These are phyloP conservation scores for Harpagoxenus sublaevis DNA, from an alignment of 2,888 invertebrate species.

Conservation along the genomic window DNA sequence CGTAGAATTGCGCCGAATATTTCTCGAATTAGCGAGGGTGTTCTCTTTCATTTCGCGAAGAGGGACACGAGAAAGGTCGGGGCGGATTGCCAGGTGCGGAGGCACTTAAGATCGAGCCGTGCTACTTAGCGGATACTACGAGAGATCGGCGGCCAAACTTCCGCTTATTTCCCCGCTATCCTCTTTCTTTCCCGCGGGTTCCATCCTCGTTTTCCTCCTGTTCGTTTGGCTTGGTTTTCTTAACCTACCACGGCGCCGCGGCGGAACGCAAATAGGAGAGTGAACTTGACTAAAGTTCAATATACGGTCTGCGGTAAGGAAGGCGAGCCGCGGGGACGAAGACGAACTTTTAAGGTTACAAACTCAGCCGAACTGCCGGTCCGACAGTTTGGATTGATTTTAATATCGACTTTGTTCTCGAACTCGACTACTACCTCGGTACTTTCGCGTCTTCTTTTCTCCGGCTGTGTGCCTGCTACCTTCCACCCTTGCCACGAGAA, in stretches of 20 bases:
- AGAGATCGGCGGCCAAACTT: conserved; percentile 69
- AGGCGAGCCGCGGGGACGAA: conserved; percentile 31
- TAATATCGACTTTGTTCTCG: conserved; percentile 85
- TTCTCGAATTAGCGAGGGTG: conserved; percentile 12
- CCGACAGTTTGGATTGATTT: conserved; percentile 84
- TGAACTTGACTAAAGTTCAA: conserved; percentile 84
- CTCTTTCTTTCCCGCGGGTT: conserved; percentile 53
- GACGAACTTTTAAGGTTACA: conserved; percentile 80
- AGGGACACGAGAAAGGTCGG: conserved; percentile 23
- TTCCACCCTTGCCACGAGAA: conserved; percentile 7
- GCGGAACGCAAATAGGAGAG: conserved; percentile 82
- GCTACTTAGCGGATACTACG: conserved; percentile 72
- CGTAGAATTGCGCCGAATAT: conserved; percentile 20
- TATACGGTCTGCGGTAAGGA: conserved; percentile 72
- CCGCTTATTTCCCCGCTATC: conserved; percentile 65
- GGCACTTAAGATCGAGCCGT: conserved; percentile 54
- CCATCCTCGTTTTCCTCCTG: conserved; percentile 12
- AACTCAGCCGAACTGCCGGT: conserved; percentile 81
- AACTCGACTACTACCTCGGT: conserved; percentile 67
- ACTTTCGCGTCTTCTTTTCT: conserved; percentile 69
- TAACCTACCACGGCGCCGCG: conserved; percentile 62
- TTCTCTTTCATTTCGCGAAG: conserved; percentile 38
- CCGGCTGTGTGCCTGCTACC: background rate
- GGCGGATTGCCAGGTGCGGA: conserved; percentile 33
- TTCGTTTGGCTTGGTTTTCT: conserved; percentile 64